Percentiles rank a stretch among this genome's conserved stretches.
Evolutionary conservation across 37 sponge, comb jelly and placozoan species (phyloP).

Genomic region (Tethya wilhelma): DNA sequence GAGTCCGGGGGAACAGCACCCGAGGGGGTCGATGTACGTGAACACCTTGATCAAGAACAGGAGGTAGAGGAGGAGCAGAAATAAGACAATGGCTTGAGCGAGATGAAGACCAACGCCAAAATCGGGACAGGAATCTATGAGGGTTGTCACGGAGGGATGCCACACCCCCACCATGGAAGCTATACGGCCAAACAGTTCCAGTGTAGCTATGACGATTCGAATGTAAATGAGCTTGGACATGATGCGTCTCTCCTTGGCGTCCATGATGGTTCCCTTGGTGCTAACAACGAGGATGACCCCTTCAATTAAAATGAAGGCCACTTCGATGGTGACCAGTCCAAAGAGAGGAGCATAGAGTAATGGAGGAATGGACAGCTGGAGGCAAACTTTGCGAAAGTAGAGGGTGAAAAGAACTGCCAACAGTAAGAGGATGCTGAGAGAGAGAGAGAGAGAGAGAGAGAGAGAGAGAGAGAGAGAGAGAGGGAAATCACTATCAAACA

Average conservation of each 20-base stretch:
- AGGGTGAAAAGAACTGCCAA: too few relatives aligned
- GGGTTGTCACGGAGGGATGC: background rate
- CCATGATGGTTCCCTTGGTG: constrained; percentile 4
- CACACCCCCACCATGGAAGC: background rate
- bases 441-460: too few relatives aligned
- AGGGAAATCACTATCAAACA: too few relatives aligned
- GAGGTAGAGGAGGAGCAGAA: background rate
- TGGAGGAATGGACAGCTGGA: constrained; percentile 40
- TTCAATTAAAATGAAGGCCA: constrained; percentile 5
- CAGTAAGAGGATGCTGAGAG: too few relatives aligned
- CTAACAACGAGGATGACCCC: constrained; percentile 15
- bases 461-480: too few relatives aligned
- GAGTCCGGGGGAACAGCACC: constrained; percentile 1
- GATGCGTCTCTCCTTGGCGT: background rate
- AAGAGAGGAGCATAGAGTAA: constrained; percentile 35
- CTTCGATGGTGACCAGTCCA: background rate
- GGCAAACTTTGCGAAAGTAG: too few relatives aligned
- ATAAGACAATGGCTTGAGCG: background rate
- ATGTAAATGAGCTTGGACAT: background rate
- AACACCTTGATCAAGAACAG: background rate
- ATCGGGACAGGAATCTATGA: background rate
- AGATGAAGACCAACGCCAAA: background rate
- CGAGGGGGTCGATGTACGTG: background rate
- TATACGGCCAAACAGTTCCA: background rate
- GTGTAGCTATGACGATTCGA: background rate